phyloP scores from a whole-genome alignment of 1,140 invertebrate species.

The Ooceraea biroi region DNA sequence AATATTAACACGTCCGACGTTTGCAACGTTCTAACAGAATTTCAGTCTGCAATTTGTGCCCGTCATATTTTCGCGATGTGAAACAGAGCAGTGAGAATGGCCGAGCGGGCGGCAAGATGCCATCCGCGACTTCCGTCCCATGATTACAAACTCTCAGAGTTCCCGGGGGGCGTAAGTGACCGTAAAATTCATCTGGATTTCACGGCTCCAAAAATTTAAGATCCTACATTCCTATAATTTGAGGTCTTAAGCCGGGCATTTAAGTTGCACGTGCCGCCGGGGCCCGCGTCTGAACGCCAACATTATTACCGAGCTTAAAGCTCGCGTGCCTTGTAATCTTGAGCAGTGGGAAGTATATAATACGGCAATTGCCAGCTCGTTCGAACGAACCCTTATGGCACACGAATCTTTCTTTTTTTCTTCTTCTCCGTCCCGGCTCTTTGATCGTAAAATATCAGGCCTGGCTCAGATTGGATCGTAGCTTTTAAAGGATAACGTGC shows the following conservation, averaged over 20 bases:
- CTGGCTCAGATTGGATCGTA: slow-evolving; percentile 60
- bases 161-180: slow-evolving; percentile 6
- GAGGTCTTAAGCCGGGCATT: slow-evolving; percentile 63
- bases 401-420: slow-evolving; percentile 36
- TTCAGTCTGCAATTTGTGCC: background rate
- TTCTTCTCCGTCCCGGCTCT: background rate
- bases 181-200: slow-evolving; percentile 63
- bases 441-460: slow-evolving; percentile 51
- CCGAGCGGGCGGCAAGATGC: background rate
- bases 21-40: background rate
- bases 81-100: background rate
- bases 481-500: slow-evolving; percentile 25
- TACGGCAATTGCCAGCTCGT: slow-evolving; percentile 72
- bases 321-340: slow-evolving; percentile 76
- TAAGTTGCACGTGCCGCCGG: slow-evolving; percentile 69
- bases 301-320: slow-evolving; percentile 74
- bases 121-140: slow-evolving; percentile 37
- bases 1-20: background rate
- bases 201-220: slow-evolving; percentile 66
- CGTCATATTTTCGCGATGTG: background rate
- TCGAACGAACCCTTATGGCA: slow-evolving; percentile 37
- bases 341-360: slow-evolving; percentile 71
- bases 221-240: slow-evolving; percentile 68
- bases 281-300: slow-evolving; percentile 56
- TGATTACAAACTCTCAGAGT: slow-evolving; percentile 27